Base-by-base conservation (phyloP, 2,797 vertebrate species). In the Hippopotamyrus pictus region DNA sequence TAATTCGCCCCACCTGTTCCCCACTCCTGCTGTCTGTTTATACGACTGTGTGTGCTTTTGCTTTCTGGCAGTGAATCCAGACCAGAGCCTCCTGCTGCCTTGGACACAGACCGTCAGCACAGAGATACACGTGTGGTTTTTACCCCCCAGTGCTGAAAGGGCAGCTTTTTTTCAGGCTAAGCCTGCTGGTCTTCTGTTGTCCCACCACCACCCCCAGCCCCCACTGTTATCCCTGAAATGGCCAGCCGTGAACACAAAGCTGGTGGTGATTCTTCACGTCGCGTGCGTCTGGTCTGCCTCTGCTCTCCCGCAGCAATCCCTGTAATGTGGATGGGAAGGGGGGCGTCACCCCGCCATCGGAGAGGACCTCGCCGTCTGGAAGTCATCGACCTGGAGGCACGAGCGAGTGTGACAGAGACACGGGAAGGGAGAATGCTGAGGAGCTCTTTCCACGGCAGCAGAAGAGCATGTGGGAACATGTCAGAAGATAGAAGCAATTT, bases 1-100 rank as follows among this genome's bases (percentile, higher is more conserved):
- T 82, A 82, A 82, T 82, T 82, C 76, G 41, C 41, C 76, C 76
- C 76, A 82, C 76, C 76, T 82, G 76, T 82, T 46, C 76, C 41
- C 73, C 7, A 8, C 41, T 82, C 76, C 41, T 22, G 76, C 76
- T 82, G 76, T n/a, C 76, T 82, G 41, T 44, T 46, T 82, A 9
- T 82, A 46, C 9, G 76, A 41, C 37, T 22, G 41, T 82, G 76
- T 82, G 76, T 82, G 37, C 41, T 46, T 82, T 82, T 1, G 17
- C 76, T 46, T 82, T 82, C 37, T 82, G 76, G 76, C 76, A 82
- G 41, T 46, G 8, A 46, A 82, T 46, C 41, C 17, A 82, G 76
- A 82, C 76, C 76, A 82, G 37, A 44, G 17, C 17, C 17, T 82
- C 76, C 17, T 82, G 37, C 41, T 82, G 76, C 22, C 41, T 22